phyloP scores from a whole-genome alignment of 2,113 vertebrate species.

The Gambusia affinis region DNA sequence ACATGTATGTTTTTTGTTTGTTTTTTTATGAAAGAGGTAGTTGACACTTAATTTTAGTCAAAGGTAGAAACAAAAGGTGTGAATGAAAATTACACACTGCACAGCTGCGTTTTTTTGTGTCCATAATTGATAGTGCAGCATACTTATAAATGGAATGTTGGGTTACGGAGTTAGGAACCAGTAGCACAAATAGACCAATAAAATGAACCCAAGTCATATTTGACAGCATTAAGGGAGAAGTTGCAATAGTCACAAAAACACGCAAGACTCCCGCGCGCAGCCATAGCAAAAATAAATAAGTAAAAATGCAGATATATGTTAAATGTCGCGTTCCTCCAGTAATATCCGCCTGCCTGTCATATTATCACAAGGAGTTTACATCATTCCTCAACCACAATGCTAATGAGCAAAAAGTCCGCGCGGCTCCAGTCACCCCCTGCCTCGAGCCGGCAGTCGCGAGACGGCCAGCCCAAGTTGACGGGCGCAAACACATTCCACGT shows the following conservation, averaged over 20 bases:
- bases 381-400: slow-evolving; percentile 5
- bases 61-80: neutral
- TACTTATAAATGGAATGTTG: neutral
- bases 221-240: slow-evolving; percentile 12
- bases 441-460: neutral
- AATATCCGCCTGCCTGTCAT: neutral
- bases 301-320: neutral
- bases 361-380: slow-evolving; percentile 39
- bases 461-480: slow-evolving; percentile 9
- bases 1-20: no score
- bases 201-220: neutral
- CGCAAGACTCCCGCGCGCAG: slow-evolving; percentile 11
- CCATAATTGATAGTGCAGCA: neutral
- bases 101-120: slow-evolving; percentile 3
- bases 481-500: neutral
- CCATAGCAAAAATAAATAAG: slow-evolving; percentile 49
- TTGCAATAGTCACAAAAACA: slow-evolving; percentile 26
- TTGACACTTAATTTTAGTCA: neutral
- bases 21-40: no score
- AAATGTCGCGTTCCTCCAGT: neutral
- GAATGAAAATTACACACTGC: neutral
- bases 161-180: neutral
- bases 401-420: neutral
- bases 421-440: neutral
- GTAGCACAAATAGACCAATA: neutral